Evolutionary conservation across 1,140 invertebrate genomes (phyloP).

Genomic region (Amyelois transitella): DNA sequence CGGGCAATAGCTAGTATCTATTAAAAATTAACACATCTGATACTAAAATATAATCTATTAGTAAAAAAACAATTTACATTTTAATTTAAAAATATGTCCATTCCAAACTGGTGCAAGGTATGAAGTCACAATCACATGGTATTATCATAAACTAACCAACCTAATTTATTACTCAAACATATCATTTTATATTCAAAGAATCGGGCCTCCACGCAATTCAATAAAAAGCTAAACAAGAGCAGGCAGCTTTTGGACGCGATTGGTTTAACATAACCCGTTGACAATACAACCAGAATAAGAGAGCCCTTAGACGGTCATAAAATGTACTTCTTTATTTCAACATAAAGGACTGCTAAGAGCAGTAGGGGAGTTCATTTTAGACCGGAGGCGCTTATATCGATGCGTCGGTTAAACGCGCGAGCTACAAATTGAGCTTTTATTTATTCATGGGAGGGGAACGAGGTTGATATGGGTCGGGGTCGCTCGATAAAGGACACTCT

Average conservation of each 20-base stretch:
- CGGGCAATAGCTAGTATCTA: no score
- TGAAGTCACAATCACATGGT: neutral
- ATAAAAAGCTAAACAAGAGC: constrained; percentile 22
- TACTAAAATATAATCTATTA: no score
- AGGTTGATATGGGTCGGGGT: constrained; percentile 67
- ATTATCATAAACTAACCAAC: neutral
- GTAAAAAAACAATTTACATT: neutral
- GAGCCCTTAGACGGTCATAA: constrained; percentile 10
- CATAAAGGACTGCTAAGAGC: constrained; percentile 24
- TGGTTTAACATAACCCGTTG: constrained; percentile 43
- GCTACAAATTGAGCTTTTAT: constrained; percentile 71
- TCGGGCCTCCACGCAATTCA: constrained; percentile 26
- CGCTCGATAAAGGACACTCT: constrained; percentile 59
- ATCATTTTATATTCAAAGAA: constrained; percentile 22
- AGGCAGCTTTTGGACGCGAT: constrained; percentile 17
- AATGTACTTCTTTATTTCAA: constrained; percentile 14
- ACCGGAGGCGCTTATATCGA: constrained; percentile 46
- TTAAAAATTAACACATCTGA: no score
- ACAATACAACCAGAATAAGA: constrained; percentile 17
- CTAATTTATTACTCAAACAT: constrained; percentile 17
- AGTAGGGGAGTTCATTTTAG: constrained; percentile 39
- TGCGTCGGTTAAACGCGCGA: constrained; percentile 51
- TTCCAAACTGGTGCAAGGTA: no score
- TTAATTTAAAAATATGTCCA: no score
- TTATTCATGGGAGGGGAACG: constrained; percentile 67